Percentiles rank a stretch among this genome's conserved stretches.
phyloP scores from a whole-genome alignment of 2,113 vertebrate species.

The Gorsachius goisagi region DNA sequence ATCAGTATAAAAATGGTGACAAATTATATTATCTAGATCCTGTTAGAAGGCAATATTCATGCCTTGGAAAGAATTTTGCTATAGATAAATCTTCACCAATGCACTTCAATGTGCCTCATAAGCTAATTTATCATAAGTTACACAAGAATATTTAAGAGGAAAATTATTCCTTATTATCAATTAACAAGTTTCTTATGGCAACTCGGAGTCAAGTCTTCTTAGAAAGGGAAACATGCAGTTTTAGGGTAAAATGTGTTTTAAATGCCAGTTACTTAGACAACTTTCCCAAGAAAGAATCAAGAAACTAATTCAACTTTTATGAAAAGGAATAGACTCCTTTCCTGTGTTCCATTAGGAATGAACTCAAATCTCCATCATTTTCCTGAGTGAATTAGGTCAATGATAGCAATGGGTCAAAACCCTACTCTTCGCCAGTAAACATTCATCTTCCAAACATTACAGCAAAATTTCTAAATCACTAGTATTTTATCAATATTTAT shows the following conservation, averaged over 20 bases:
- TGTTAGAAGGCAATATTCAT: not conserved
- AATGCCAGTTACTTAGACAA: not conserved
- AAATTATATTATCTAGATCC: not conserved
- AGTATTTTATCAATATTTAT: not conserved
- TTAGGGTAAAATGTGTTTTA: not conserved
- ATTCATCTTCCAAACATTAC: rapidly evolving
- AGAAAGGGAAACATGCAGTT: not conserved
- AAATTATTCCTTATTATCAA: not conserved
- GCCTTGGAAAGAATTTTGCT: not conserved
- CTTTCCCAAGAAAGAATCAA: not conserved
- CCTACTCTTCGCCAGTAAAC: not conserved
- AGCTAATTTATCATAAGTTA: not conserved
- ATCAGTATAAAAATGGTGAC: not conserved
- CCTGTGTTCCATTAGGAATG: not conserved
- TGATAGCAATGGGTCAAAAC: not conserved
- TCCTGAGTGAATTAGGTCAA: not conserved
- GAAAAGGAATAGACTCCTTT: not conserved
- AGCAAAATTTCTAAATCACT: not conserved
- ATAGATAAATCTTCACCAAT: not conserved
- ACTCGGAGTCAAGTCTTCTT: not conserved
- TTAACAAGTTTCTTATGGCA: not conserved
- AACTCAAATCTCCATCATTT: not conserved
- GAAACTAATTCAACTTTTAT: not conserved
- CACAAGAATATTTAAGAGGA: not conserved
- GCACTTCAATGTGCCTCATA: not conserved